Evolutionary conservation across 2,888 invertebrate genomes (phyloP).

Genomic region (Eupithecia insigniata): DNA sequence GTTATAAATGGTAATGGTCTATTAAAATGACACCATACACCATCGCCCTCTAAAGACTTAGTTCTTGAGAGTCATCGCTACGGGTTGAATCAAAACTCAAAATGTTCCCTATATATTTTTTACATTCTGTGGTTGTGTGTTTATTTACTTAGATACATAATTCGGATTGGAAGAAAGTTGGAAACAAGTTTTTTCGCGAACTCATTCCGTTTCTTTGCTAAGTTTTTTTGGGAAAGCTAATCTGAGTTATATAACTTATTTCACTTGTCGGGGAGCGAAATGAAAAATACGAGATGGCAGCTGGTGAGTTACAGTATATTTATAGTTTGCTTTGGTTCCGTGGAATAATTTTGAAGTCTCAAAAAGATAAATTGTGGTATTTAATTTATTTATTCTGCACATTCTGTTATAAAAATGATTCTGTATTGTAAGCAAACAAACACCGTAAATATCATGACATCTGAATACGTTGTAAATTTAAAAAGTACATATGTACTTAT

Average conservation of each 20-base stretch:
- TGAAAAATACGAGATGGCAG: slow-evolving; percentile 26
- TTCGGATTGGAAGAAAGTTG: slow-evolving; percentile 9
- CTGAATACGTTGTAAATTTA: neutral
- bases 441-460: neutral
- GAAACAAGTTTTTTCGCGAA: slow-evolving; percentile 34
- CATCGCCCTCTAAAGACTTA: too few relatives aligned
- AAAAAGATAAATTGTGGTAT: neutral
- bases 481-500: too few relatives aligned
- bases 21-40: too few relatives aligned
- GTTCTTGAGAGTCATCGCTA: neutral
- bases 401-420: neutral
- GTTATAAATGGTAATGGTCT: too few relatives aligned
- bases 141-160: neutral
- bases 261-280: slow-evolving; percentile 34
- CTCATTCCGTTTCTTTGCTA: slow-evolving; percentile 33
- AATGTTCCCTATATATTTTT: neutral
- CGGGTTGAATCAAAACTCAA: neutral
- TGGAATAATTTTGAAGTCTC: neutral
- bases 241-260: slow-evolving; percentile 39
- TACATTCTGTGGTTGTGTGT: neutral
- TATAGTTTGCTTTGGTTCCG: slow-evolving; percentile 12
- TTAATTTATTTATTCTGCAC: neutral
- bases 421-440: neutral
- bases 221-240: slow-evolving; percentile 35
- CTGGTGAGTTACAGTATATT: neutral